A percentile compares a stretch with the other conserved stretches of the same genome.
These are phyloP conservation scores for Cephus pygmeus DNA, from an alignment of 2,888 invertebrate genomes.

Conservation along the genomic window DNA sequence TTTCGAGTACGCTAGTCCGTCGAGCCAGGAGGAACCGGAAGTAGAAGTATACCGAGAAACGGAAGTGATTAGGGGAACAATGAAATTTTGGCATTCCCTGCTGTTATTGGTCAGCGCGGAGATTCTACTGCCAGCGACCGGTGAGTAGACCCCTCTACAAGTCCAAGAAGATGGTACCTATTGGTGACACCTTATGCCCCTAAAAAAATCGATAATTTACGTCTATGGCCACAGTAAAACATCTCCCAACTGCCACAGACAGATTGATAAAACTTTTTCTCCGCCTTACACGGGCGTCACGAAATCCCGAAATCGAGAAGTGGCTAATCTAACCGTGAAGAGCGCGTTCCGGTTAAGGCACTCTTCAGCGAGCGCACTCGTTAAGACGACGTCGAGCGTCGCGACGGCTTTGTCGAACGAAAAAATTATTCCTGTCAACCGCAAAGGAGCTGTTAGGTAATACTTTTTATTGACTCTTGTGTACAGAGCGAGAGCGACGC, in stretches of 20 bases:
- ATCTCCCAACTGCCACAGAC: neutral
- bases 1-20: neutral
- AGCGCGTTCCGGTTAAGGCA: too few species aligned
- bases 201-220: too few species aligned
- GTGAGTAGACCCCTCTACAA: conserved; percentile 37
- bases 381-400: neutral
- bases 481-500: neutral
- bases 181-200: neutral
- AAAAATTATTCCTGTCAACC: too few species aligned
- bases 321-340: too few species aligned
- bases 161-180: neutral
- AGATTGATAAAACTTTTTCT: neutral
- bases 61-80: conserved; percentile 9
- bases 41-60: conserved; percentile 1
- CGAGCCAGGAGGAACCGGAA: neutral
- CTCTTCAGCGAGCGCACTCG: neutral
- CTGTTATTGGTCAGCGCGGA: conserved; percentile 47
- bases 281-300: neutral
- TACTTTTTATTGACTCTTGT: neutral
- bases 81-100: conserved; percentile 39
- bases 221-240: too few species aligned
- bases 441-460: neutral
- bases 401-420: neutral
- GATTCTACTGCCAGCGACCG: conserved; percentile 46
- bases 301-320: neutral